Conservation (phyloP, 2,797 vertebrate species). For the Gila robusta region DNA sequence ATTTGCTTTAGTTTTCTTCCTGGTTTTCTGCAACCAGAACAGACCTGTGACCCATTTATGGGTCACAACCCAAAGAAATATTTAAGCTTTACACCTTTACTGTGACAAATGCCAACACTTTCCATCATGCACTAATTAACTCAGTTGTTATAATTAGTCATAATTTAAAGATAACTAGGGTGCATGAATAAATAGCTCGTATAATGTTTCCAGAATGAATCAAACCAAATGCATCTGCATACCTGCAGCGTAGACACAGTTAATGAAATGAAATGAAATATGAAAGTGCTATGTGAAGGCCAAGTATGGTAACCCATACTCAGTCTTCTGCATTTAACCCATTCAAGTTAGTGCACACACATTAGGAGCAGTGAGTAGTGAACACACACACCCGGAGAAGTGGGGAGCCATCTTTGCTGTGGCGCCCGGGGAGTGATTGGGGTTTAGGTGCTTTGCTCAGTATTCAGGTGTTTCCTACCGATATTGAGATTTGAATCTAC, state of each 20-base stretch:
- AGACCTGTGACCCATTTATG: neutral
- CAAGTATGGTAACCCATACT: no score
- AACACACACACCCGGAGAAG: no score
- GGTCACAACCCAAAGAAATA: neutral
- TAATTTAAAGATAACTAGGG: neutral
- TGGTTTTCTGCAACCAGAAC: neutral
- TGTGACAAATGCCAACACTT: neutral
- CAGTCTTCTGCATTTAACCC: no score
- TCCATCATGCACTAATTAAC: neutral
- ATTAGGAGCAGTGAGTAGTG: no score
- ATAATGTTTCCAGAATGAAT: neutral
- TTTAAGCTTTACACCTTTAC: neutral
- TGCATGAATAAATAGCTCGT: neutral
- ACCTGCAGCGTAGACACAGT: neutral
- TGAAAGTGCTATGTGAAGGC: no score
- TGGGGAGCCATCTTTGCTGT: no score
- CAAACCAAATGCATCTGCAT: neutral
- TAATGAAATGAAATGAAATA: no score
- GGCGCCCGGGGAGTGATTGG: no score
- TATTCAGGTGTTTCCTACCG: no score
- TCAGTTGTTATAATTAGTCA: neutral
- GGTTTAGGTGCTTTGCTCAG: no score
- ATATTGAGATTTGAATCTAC: no score
- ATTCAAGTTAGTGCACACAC: no score
- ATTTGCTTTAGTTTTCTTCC: neutral